Percentiles rank a stretch among this genome's conserved stretches.
Conservation (phyloP, 37 sponge, comb jelly and placozoan genomes). For the Cliona cf. orientalis region DNA sequence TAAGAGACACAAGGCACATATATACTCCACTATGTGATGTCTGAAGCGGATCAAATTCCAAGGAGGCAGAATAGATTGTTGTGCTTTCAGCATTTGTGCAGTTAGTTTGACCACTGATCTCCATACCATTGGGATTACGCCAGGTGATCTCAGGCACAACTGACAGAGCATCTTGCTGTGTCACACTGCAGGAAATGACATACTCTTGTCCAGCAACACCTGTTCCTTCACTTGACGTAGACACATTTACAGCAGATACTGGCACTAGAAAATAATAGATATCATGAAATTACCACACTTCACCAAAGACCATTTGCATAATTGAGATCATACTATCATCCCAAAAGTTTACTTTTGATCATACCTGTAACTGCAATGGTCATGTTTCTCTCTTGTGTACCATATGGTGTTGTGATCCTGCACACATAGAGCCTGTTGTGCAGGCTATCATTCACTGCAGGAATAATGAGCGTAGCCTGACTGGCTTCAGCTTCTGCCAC, state of each 20-base stretch:
- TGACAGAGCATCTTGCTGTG: not conserved
- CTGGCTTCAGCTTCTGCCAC: not conserved
- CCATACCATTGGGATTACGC: not conserved
- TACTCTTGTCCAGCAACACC: not conserved
- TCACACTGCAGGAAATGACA: not conserved
- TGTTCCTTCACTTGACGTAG: slow-evolving; percentile 8
- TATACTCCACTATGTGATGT: slow-evolving; percentile 7
- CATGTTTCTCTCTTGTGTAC: slow-evolving; percentile 3
- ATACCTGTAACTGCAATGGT: not conserved
- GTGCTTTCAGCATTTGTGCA: slow-evolving; percentile 8
- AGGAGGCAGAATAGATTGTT: not conserved
- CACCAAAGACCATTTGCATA: not conserved
- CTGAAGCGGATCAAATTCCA: slow-evolving; percentile 4
- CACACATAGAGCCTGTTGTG: slow-evolving; percentile 14
- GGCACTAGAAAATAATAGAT: slow-evolving; percentile 3
- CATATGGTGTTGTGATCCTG: slow-evolving; percentile 13
- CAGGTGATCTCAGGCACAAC: not conserved
- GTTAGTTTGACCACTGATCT: slow-evolving; percentile 6
- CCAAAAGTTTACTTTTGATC: not conserved
- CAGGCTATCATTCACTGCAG: slow-evolving; percentile 2
- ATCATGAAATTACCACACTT: not conserved
- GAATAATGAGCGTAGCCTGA: not conserved
- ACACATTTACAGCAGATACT: slow-evolving; percentile 1
- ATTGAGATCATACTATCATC: not conserved
- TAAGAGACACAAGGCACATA: not conserved